Conservation (phyloP, 2,888 invertebrate genomes). For the Nomada fucata region DNA sequence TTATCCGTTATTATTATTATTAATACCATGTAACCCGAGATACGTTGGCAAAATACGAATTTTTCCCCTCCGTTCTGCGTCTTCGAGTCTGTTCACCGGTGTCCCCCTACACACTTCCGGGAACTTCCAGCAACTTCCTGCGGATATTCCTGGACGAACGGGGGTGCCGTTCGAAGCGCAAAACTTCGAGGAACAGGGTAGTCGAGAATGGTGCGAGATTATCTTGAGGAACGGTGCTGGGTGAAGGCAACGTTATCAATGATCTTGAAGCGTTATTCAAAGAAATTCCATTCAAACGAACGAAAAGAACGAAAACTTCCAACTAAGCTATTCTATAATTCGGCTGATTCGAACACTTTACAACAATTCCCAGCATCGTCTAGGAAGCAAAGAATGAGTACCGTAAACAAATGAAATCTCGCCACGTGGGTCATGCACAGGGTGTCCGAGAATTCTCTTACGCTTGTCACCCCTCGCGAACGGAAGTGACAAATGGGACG, state of each 20-base stretch:
- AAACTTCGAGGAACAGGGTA: slow-evolving; percentile 45
- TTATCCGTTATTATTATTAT: slow-evolving; percentile 41
- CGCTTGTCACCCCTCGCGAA: slow-evolving; percentile 30
- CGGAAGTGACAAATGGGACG: not conserved
- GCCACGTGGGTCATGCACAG: slow-evolving; percentile 58
- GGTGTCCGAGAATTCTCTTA: slow-evolving; percentile 62
- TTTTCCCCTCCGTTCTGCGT: slow-evolving; percentile 76
- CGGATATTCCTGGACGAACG: slow-evolving; percentile 26
- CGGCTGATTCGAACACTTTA: not conserved
- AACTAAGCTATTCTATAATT: not conserved
- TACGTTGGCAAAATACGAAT: slow-evolving; percentile 54
- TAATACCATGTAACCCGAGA: slow-evolving; percentile 43
- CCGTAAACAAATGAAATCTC: slow-evolving; percentile 23
- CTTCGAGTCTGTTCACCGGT: slow-evolving; percentile 74
- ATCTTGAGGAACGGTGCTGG: slow-evolving; percentile 46
- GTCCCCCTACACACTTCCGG: slow-evolving; percentile 6
- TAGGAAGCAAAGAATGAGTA: not conserved
- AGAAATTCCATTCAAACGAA: no score
- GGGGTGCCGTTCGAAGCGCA: slow-evolving; percentile 33
- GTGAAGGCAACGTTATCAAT: not conserved
- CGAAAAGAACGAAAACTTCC: no score
- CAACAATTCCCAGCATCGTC: slow-evolving; percentile 30
- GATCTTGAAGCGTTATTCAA: not conserved
- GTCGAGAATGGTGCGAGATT: slow-evolving; percentile 54
- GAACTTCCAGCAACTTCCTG: slow-evolving; percentile 14